These are phyloP conservation scores for Peromyscus maniculatus DNA, from an alignment of 2,113 vertebrate genomes.

Conservation along the genomic window DNA sequence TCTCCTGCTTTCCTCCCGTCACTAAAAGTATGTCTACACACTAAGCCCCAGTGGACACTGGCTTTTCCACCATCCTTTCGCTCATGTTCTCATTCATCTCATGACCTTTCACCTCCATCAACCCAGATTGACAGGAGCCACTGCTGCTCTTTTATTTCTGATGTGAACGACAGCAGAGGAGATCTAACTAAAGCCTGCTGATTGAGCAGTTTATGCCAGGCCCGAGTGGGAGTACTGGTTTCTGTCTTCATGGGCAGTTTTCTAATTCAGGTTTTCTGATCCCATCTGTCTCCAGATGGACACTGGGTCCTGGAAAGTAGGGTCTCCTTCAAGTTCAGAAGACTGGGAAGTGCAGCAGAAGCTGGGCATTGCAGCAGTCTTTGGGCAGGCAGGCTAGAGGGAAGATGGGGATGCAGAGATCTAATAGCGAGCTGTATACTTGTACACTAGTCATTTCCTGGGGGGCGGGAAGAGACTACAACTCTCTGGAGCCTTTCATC, in stretches of 20 bases:
- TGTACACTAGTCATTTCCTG: fast-evolving
- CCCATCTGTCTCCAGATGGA: background rate
- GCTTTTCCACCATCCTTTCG: fast-evolving
- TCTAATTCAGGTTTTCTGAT: background rate
- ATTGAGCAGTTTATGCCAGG: background rate
- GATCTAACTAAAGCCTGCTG: background rate
- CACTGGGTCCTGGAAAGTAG: background rate
- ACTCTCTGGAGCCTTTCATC: background rate
- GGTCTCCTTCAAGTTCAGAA: background rate
- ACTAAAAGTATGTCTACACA: background rate
- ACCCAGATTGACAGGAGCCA: background rate
- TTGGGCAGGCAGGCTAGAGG: no score
- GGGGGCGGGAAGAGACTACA: no score
- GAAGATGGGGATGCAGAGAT: fast-evolving
- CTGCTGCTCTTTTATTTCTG: fast-evolving
- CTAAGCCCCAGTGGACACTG: fast-evolving
- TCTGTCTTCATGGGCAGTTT: background rate
- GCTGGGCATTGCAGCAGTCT: background rate
- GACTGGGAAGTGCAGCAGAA: background rate
- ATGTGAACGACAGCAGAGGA: fast-evolving
- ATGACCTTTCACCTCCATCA: background rate
- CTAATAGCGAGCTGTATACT: fast-evolving
- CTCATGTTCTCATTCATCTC: background rate
- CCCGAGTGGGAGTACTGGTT: background rate
- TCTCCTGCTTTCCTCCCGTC: background rate